Conservation (phyloP, 2,888 invertebrate species). For the Sesia bembeciformis region DNA sequence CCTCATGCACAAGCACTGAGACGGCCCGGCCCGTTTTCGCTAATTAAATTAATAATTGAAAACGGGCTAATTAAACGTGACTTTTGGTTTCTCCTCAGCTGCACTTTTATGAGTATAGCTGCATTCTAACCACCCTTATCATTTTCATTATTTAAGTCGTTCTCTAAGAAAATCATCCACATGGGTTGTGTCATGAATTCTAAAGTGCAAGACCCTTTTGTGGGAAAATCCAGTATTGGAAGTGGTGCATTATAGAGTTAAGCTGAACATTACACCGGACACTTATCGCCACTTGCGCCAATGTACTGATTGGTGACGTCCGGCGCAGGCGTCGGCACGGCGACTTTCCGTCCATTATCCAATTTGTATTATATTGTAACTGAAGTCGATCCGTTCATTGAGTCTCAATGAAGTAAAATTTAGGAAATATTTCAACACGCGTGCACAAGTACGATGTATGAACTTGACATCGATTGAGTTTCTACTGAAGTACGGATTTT, state of each 20-base stretch:
- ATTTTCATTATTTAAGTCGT: not conserved
- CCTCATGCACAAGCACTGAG: too few relatives aligned
- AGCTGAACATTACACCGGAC: slow-evolving; percentile 38
- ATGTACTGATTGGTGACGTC: slow-evolving; percentile 56
- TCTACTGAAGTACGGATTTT: too few relatives aligned
- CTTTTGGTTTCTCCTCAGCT: too few relatives aligned
- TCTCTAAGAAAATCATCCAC: not conserved
- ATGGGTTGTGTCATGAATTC: not conserved
- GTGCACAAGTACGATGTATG: not conserved
- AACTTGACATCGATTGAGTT: too few relatives aligned
- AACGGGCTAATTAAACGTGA: too few relatives aligned
- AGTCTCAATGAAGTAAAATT: not conserved
- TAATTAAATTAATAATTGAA: too few relatives aligned
- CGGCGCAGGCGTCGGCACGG: slow-evolving; percentile 34
- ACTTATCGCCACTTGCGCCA: slow-evolving; percentile 27
- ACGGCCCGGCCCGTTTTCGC: too few relatives aligned
- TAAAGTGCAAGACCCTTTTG: not conserved
- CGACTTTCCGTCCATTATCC: slow-evolving; percentile 37
- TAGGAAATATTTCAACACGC: not conserved
- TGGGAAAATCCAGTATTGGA: slow-evolving; percentile 27
- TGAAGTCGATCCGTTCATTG: not conserved
- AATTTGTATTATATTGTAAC: slow-evolving; percentile 26
- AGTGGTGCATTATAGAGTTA: slow-evolving; percentile 40
- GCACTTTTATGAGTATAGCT: too few relatives aligned
- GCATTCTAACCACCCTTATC: too few relatives aligned